Evolutionary conservation across 2,113 vertebrate species (phyloP), one percentile per base, ranked within the genome.

Genomic region (Petaurus breviceps): DNA sequence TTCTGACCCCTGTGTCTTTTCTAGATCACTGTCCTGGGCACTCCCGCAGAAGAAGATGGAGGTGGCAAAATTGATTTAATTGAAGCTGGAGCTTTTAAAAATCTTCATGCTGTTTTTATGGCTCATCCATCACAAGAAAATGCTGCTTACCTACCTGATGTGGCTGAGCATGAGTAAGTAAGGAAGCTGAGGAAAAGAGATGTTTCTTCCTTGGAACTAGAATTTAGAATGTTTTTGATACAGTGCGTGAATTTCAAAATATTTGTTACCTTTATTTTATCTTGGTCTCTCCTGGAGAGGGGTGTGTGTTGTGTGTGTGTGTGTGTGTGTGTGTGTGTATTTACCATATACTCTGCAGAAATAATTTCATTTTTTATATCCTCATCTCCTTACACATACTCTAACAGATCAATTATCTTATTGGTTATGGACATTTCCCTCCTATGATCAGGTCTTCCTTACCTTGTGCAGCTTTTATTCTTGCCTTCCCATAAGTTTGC

Each of bases 41-140:
- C 99, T 3, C 99, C 99, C 54, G 99, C 99, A 11, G 99, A 99
- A 91, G 99, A 99, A 92, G 98, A 98, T 0, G 98, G 98, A 61
- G 99, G 99, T 51, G 99, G 99, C 94, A 99, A 99, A 95, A 98
- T 99, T 90, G 99, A 99, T 96, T 98, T 99, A 94, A 98, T 99
- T n/a, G 97, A 98, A 47, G 99, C 99, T 0, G 99, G 99, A 6
- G 99, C 99, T 26, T 99, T 99, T 96, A 95, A 98, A 51, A 99
- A 98, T 93, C 91, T 99, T 93, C 99, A 99, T 94, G 98, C 99
- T 54, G 99, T 99, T 93, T 99, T 99, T 93, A 99, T 99, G 99
- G 99, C 99, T 16, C 99, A 99, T 92, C 99, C 99, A 0, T 98
- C 99, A 14, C 99, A 99, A 94, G 99, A 99, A 52, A 98, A 99